Percentiles rank a stretch among this genome's conserved stretches.
Evolutionary conservation across 2,797 vertebrate genomes (phyloP).

Genomic region (Liasis olivaceus): DNA sequence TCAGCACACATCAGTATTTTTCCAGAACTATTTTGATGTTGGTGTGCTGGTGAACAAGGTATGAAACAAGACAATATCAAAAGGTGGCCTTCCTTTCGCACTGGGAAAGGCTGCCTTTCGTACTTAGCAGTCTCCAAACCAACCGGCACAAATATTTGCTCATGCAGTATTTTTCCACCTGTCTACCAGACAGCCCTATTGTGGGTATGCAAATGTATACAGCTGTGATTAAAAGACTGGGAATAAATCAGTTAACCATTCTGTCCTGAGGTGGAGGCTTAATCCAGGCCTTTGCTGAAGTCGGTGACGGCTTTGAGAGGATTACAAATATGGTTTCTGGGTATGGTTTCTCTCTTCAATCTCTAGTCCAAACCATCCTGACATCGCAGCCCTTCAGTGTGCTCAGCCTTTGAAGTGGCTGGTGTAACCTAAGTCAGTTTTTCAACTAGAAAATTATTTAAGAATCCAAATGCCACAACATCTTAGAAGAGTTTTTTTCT

Average conservation of each 20-base stretch:
- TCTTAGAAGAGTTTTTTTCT: not conserved
- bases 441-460: not conserved
- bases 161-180: not conserved
- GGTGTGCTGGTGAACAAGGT: too few relatives aligned
- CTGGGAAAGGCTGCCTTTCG: not conserved
- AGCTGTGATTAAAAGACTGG: not conserved
- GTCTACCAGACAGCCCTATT: not conserved
- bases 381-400: not conserved
- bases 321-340: not conserved
- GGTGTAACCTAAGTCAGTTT: not conserved
- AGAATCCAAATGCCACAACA: not conserved
- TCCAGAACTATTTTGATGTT: too few relatives aligned
- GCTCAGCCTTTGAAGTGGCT: not conserved
- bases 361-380: not conserved
- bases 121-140: not conserved
- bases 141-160: not conserved
- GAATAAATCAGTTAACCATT: too few relatives aligned
- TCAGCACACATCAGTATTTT: too few relatives aligned
- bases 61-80: too few relatives aligned
- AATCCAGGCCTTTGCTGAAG: not conserved
- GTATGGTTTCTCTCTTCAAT: not conserved
- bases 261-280: not conserved
- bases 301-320: not conserved
- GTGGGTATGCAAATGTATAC: not conserved
- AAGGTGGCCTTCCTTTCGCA: too few relatives aligned